Conservation (phyloP, 2,888 invertebrate species). For the Chrysolina oricalcia region DNA sequence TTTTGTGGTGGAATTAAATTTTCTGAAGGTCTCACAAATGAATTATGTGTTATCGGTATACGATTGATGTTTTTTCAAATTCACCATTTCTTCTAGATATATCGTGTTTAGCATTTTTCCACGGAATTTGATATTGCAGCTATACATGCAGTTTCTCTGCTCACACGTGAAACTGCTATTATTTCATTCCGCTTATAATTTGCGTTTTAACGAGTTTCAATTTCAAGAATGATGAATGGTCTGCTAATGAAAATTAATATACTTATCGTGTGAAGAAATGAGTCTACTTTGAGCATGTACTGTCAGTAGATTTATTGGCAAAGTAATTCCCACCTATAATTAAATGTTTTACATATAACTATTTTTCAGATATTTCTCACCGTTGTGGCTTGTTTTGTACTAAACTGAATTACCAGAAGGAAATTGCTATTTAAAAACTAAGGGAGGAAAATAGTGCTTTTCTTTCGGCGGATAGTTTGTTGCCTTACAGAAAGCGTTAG, state of each 20-base stretch:
- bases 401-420: no score
- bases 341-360: not conserved
- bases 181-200: not conserved
- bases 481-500: no score
- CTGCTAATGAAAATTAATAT: conserved; percentile 6
- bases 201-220: conserved; percentile 13
- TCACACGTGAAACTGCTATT: conserved; percentile 19
- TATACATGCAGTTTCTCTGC: not conserved
- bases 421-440: no score
- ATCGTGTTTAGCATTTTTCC: not conserved
- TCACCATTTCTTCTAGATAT: not conserved
- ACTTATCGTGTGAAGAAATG: conserved; percentile 12
- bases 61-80: no score
- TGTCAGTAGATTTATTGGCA: not conserved
- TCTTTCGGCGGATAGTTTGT: no score
- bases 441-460: no score
- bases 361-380: no score
- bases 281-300: not conserved
- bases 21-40: no score
- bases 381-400: no score
- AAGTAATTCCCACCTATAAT: not conserved
- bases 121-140: not conserved
- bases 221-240: conserved; percentile 1
- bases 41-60: no score
- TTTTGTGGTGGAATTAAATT: no score